Base-by-base conservation (phyloP, 2,888 invertebrate species). In the Cremastinae sp. region DNA sequence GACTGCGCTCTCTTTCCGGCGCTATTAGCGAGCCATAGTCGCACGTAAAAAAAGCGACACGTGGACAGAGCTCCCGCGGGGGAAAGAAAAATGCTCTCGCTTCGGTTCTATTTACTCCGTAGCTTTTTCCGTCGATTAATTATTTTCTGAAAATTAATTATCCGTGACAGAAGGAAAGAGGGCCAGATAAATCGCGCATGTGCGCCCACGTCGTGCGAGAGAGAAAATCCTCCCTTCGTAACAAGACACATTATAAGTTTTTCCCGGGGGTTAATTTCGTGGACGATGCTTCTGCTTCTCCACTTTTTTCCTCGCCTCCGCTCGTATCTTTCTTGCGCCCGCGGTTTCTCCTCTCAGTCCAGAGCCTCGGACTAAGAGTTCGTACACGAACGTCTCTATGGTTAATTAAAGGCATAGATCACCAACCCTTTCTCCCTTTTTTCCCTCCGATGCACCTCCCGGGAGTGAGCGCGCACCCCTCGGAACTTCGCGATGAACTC, bases 381-480 rank as follows among this genome's bases (percentile, higher is more conserved):
- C 82, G 85, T 84, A 34, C 51, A 59, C 84, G 81, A 86, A 86
- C 85, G 84, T 88, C 88, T 88, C 86, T 87, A 87, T 87, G 87
- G 88, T 88, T 88, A 88, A 88, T 88, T 88, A 88, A 88, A 88
- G 88, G 88, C 88, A 88, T 88, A 88, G 87, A 88, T 88, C 88
- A 88, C 87, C 81, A 78, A 81, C 81, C 80, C 80, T 28, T 75
- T 79, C 79, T 65, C 81, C 79, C 80, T 54, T 62, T 75, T 74
- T 70, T 68, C 53, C 75, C 74, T 75, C 65, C 71, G 62, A 28
- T 45, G 34, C 38, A 12, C 56, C 64, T 56, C 53, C 58, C 28
- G 22, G 36, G 54, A 62, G 34, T 45, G 36, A 20, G 20, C 34
- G 34, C 59, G 22, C 14, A 28, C 51, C 43, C 70, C 47, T 18